Evolutionary conservation across 2,797 vertebrate species (phyloP).

Genomic region (Rhinogobio ventralis): DNA sequence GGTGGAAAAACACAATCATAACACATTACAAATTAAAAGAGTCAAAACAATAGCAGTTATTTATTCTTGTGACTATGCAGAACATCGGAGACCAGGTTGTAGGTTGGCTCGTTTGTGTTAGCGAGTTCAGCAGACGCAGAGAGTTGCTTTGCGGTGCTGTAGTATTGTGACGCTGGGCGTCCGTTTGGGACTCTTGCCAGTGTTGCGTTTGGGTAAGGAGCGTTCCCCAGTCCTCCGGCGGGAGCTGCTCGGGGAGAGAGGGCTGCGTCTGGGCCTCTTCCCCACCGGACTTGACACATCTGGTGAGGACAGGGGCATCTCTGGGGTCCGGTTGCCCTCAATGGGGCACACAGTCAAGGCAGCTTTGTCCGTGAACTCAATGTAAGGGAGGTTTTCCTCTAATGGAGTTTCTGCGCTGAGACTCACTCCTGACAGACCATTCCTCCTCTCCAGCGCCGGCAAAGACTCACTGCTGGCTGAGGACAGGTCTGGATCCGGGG

Average conservation of each 20-base stretch:
- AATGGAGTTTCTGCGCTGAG: slow-evolving; percentile 63
- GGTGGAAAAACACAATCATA: slow-evolving; percentile 20
- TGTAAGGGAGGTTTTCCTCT: slow-evolving; percentile 52
- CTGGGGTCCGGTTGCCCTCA: slow-evolving; percentile 64
- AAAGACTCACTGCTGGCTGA: slow-evolving; percentile 61
- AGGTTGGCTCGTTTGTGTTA: neutral
- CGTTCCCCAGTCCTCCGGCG: slow-evolving; percentile 31
- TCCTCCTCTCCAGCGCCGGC: slow-evolving; percentile 67
- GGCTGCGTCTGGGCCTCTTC: slow-evolving; percentile 65
- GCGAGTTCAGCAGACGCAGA: slow-evolving; percentile 71
- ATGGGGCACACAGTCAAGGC: slow-evolving; percentile 65
- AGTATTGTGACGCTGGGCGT: slow-evolving; percentile 64
- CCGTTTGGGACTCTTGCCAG: slow-evolving; percentile 57
- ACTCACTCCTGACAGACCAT: slow-evolving; percentile 69
- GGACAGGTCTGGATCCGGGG: slow-evolving; percentile 57
- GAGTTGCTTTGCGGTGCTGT: slow-evolving; percentile 66
- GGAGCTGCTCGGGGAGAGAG: slow-evolving; percentile 42
- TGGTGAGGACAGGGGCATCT: slow-evolving; percentile 48
- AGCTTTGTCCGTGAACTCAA: slow-evolving; percentile 47
- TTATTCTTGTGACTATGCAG: slow-evolving; percentile 47
- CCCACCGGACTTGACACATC: slow-evolving; percentile 39
- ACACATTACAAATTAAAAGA: slow-evolving; percentile 35
- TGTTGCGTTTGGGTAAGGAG: slow-evolving; percentile 51
- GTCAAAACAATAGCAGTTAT: slow-evolving; percentile 46
- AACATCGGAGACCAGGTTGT: slow-evolving; percentile 18